Conservation (phyloP, 37 sponge, comb jelly and placozoan species). For the Chondrosia reniformis region DNA sequence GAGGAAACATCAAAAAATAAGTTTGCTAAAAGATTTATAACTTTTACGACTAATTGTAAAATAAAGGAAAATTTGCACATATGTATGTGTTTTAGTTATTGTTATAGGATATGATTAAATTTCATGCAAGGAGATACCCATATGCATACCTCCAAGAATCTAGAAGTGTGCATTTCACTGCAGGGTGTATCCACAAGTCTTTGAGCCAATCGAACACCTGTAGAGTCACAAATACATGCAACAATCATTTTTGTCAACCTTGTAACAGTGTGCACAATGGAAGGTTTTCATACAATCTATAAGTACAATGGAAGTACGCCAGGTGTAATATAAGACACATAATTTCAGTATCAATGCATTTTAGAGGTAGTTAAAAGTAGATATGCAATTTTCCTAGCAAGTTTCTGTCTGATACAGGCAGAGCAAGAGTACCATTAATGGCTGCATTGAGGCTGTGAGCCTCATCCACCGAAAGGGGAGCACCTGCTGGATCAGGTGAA, state of each 20-base stretch:
- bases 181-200: conserved; percentile 87
- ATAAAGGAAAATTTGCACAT: too few species aligned
- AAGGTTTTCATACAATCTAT: not conserved
- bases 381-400: too few species aligned
- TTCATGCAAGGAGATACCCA: too few species aligned
- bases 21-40: too few species aligned
- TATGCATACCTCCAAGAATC: conserved; percentile 66
- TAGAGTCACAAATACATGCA: not conserved
- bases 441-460: conserved; percentile 34
- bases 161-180: conserved; percentile 88
- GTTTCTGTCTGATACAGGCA: not conserved
- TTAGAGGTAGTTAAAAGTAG: too few species aligned
- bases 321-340: too few species aligned
- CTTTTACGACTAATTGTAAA: too few species aligned
- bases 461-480: conserved; percentile 41
- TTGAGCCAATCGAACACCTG: conserved; percentile 75
- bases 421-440: conserved; percentile 24
- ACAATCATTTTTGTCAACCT: not conserved
- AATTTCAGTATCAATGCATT: too few species aligned
- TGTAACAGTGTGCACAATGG: not conserved
- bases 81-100: too few species aligned
- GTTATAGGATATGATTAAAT: too few species aligned
- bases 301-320: too few species aligned
- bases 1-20: too few species aligned
- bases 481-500: conserved; percentile 23